Evolutionary conservation across 2,888 invertebrate genomes (phyloP), one percentile per base, ranked within the genome.

Genomic region (Shargacucullia verbasci): DNA sequence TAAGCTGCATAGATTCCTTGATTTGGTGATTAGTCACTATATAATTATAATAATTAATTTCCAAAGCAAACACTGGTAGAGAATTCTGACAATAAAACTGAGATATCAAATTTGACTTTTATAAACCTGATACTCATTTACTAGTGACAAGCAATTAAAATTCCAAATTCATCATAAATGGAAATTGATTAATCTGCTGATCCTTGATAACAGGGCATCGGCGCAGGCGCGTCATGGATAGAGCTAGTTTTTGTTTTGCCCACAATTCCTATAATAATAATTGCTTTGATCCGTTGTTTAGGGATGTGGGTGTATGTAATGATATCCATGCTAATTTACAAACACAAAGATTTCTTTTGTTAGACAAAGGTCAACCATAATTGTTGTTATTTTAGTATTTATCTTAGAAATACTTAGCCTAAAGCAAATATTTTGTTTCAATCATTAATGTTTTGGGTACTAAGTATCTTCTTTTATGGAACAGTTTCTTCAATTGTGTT

Each of bases 331-430:
- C 34, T 41, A 50, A 55, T 40, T 40, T 35, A 11, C 37, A 39
- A 55, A 46, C 43, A 55, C 6, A 7, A 29, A 47, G 59, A 56
- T 67, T 59, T 47, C 44, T 50, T 56, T 56, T 27, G 46, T 44
- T 27, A 27, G 35, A 27, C 29, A 9, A n/a, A 33, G 10, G 33
- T 8, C 29, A 29, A 29, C 9, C 29, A n/a, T n/a, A n/a, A n/a
- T n/a, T n/a, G n/a, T n/a, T n/a, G n/a, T n/a, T n/a, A n/a, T n/a
- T n/a, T n/a, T n/a, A n/a, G n/a, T n/a, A n/a, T n/a, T n/a, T n/a
- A n/a, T n/a, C n/a, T n/a, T n/a, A n/a, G n/a, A n/a, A n/a, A n/a
- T n/a, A n/a, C n/a, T n/a, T n/a, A n/a, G n/a, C n/a, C n/a, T n/a
- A n/a, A n/a, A n/a, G n/a, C n/a, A n/a, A n/a, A n/a, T n/a, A n/a